Evolutionary conservation across 1,140 invertebrate species (phyloP).

Genomic region (Drosophila rhopaloa): DNA sequence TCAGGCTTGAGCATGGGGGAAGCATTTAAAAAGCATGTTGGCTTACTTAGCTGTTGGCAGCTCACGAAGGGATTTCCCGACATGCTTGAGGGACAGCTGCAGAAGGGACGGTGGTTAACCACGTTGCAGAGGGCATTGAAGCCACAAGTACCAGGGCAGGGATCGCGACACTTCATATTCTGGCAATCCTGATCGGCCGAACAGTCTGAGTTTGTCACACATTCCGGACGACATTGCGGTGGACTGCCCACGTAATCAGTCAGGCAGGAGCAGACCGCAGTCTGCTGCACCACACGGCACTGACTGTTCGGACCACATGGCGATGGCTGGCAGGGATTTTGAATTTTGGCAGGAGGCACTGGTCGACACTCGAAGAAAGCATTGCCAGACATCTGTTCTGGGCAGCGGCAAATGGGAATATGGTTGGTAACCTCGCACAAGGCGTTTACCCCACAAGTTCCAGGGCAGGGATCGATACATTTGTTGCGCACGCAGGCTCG

Average conservation of each 20-base stretch:
- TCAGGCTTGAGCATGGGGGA: background rate
- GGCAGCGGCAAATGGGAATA: slow-evolving; percentile 90
- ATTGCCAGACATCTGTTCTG: slow-evolving; percentile 91
- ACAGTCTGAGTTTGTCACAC: slow-evolving; percentile 91
- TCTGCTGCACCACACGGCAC: slow-evolving; percentile 89
- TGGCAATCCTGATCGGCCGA: slow-evolving; percentile 89
- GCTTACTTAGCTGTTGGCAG: slow-evolving; percentile 86
- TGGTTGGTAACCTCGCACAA: slow-evolving; percentile 91
- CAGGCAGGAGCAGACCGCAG: slow-evolving; percentile 91
- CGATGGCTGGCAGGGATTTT: slow-evolving; percentile 89
- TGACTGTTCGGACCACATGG: slow-evolving; percentile 92
- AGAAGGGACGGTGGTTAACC: slow-evolving; percentile 87
- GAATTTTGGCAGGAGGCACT: slow-evolving; percentile 79
- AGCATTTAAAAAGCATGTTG: slow-evolving; percentile 71
- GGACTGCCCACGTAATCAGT: slow-evolving; percentile 89
- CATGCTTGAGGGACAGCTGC: slow-evolving; percentile 87
- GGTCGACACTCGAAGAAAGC: slow-evolving; percentile 85
- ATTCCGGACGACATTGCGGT: slow-evolving; percentile 91
- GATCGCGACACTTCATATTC: slow-evolving; percentile 91
- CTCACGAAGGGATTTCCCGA: slow-evolving; percentile 88
- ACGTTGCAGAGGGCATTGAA: slow-evolving; percentile 87
- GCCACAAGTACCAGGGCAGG: slow-evolving; percentile 92
- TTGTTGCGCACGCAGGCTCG: slow-evolving; percentile 92
- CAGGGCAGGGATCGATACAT: slow-evolving; percentile 92
- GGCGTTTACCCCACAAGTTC: slow-evolving; percentile 91